A percentile compares a stretch with the other conserved stretches of the same genome.
Conservation (phyloP, 2,797 vertebrate species). For the Lacerta bilineata region DNA sequence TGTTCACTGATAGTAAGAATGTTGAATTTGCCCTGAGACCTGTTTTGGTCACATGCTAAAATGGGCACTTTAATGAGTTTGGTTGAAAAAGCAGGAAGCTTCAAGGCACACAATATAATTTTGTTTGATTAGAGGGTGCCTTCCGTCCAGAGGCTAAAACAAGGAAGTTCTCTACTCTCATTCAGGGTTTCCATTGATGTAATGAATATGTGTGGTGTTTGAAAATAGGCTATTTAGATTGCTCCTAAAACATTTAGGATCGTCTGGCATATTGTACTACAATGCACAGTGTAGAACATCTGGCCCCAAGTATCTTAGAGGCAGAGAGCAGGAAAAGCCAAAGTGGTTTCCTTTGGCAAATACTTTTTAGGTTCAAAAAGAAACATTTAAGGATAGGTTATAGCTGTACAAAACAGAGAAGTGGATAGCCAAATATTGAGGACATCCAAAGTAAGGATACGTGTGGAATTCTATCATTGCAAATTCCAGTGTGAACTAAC, state of each 20-base stretch:
- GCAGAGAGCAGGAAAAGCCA: neutral
- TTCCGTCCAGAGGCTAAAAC: constrained; percentile 42
- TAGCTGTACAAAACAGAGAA: neutral
- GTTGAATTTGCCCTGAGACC: constrained; percentile 71
- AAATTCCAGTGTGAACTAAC: neutral
- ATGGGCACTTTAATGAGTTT: constrained; percentile 65
- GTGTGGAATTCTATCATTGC: neutral
- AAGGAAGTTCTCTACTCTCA: constrained; percentile 56
- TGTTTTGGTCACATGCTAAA: constrained; percentile 71
- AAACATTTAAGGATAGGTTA: neutral
- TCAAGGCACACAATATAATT: constrained; percentile 69
- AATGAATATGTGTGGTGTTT: constrained; percentile 33
- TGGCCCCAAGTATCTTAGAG: constrained; percentile 1
- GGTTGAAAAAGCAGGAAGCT: constrained; percentile 65
- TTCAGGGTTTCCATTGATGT: constrained; percentile 70
- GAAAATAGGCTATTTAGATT: constrained; percentile 51
- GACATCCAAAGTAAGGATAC: neutral
- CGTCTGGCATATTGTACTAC: neutral
- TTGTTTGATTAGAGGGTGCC: constrained; percentile 69
- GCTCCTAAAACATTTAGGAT: neutral
- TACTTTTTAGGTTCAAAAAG: neutral
- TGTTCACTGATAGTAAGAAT: constrained; percentile 70
- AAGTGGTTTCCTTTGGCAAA: neutral
- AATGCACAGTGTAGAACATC: neutral
- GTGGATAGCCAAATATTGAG: neutral